phyloP scores from a whole-genome alignment of 2,797 vertebrate species.

The Nyctibius grandis region DNA sequence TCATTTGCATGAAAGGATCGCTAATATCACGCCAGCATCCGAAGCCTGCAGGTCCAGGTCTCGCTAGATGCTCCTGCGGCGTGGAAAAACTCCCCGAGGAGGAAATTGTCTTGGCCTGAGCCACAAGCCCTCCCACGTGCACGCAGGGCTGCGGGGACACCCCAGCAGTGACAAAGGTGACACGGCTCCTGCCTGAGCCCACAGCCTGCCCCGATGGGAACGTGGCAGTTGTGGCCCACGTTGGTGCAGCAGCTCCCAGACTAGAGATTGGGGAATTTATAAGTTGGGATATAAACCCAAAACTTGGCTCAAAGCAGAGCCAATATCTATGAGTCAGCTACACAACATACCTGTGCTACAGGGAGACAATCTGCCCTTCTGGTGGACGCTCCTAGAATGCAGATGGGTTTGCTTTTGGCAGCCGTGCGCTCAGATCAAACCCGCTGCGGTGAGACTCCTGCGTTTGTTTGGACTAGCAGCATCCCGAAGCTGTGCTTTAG shows the following conservation, averaged over 20 bases:
- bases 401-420: neutral
- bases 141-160: neutral
- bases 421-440: neutral
- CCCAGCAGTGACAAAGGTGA: neutral
- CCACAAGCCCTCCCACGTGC: neutral
- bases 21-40: neutral
- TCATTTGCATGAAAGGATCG: too few relatives aligned
- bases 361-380: neutral
- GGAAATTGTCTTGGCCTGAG: neutral
- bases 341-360: neutral
- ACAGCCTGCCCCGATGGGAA: neutral
- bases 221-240: neutral
- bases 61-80: neutral
- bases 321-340: neutral
- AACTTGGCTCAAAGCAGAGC: neutral
- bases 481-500: neutral
- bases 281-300: too few relatives aligned
- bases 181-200: neutral
- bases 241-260: neutral
- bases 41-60: neutral
- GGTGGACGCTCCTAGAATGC: neutral
- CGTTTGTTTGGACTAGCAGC: neutral
- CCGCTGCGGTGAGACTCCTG: neutral
- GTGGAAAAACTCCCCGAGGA: neutral
- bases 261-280: neutral